Evolutionary conservation across 1,140 invertebrate species (phyloP).

Genomic region (Sitophilus oryzae): DNA sequence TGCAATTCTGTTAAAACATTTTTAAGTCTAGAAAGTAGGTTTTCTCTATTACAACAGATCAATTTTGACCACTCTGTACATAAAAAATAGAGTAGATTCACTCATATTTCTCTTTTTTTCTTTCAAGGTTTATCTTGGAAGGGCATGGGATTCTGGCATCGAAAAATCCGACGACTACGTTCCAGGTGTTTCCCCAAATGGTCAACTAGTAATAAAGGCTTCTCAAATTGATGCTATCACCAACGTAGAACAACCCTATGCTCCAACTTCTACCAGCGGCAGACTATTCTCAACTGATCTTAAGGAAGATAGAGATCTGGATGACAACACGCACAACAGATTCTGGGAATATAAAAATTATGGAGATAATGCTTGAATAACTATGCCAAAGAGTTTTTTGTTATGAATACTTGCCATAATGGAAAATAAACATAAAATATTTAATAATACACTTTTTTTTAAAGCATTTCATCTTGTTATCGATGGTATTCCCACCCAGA

Average conservation of each 20-base stretch:
- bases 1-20: no score
- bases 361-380: constrained; percentile 4
- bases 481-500: no score
- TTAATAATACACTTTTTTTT: no score
- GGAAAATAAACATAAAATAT: no score
- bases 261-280: not conserved
- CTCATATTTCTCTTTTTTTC: not conserved
- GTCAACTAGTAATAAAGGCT: constrained; percentile 11
- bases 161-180: not conserved
- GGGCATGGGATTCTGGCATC: constrained; percentile 6
- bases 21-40: no score
- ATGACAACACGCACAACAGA: constrained; percentile 12
- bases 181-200: constrained; percentile 10
- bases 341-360: constrained; percentile 15
- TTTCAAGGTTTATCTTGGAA: constrained; percentile 5
- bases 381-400: no score
- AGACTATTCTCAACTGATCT: constrained; percentile 5
- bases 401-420: no score
- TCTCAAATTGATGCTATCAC: constrained; percentile 2
- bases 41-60: no score
- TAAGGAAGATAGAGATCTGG: constrained; percentile 1
- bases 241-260: not conserved
- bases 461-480: no score
- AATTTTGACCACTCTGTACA: no score
- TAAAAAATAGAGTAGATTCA: no score